Conservation (phyloP, 2,113 vertebrate species). For the Neolamprologus cancellatus region DNA sequence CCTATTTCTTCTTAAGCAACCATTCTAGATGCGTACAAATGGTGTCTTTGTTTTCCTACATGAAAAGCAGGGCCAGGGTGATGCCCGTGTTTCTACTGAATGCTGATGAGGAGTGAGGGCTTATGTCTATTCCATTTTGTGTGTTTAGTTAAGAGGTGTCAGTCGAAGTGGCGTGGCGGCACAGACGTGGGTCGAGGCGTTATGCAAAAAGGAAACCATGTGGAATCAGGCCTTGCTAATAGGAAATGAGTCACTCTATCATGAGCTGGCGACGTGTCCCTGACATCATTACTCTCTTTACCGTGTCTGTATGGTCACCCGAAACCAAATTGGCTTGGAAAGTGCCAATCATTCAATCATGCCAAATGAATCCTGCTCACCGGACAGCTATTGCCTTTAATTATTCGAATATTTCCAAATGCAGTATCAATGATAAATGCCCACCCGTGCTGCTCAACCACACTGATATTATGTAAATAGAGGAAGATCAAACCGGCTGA, state of each 20-base stretch:
- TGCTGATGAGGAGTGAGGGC: constrained; percentile 55
- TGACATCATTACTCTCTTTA: constrained; percentile 35
- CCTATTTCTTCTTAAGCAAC: constrained; percentile 36
- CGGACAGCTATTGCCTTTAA: constrained; percentile 37
- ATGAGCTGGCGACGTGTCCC: background rate
- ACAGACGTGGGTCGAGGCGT: constrained; percentile 31
- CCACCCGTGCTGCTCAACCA: constrained; percentile 16
- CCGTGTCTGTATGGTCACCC: background rate
- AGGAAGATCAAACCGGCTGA: constrained; percentile 41
- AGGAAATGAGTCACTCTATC: constrained; percentile 59
- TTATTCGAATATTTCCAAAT: constrained; percentile 49
- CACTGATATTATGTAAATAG: constrained; percentile 36
- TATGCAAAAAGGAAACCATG: constrained; percentile 52
- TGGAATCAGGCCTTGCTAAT: constrained; percentile 52
- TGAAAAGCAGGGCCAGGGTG: constrained; percentile 36
- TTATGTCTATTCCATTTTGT: constrained; percentile 39
- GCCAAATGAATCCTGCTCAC: constrained; percentile 37
- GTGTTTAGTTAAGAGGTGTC: constrained; percentile 58
- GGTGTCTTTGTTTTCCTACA: constrained; percentile 56
- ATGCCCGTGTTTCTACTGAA: constrained; percentile 28
- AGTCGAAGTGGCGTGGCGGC: constrained; percentile 46
- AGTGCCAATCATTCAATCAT: constrained; percentile 43
- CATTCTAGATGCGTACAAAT: constrained; percentile 51
- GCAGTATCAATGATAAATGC: constrained; percentile 24
- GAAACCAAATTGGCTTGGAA: background rate